Percentiles rank a stretch among this genome's conserved stretches.
Evolutionary conservation across 2,113 vertebrate species (phyloP).

Genomic region (Oreochromis aureus): DNA sequence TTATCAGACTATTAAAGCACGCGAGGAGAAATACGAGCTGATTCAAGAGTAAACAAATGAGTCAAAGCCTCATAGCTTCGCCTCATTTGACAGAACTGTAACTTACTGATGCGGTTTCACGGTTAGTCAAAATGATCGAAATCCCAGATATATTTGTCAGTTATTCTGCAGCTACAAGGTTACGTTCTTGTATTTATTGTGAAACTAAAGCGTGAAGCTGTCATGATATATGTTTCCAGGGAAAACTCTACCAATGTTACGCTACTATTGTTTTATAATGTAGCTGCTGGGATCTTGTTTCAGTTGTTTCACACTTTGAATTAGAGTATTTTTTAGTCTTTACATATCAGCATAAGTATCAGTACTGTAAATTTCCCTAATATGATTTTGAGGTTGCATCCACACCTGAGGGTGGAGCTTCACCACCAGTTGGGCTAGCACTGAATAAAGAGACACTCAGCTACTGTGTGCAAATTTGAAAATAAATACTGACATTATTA

Average conservation of each 20-base stretch:
- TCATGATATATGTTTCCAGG: not conserved
- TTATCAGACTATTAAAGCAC: not conserved
- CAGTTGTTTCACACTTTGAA: not conserved
- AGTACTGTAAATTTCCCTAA: not conserved
- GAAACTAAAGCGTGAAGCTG: not conserved
- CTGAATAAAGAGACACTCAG: not conserved
- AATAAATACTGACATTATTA: not conserved
- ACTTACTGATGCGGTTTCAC: not conserved
- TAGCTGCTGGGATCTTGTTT: not conserved
- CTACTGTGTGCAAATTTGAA: not conserved
- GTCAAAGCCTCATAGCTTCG: not conserved
- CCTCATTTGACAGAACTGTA: not conserved
- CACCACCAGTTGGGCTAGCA: not conserved
- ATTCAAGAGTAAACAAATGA: not conserved
- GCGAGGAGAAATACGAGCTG: not conserved
- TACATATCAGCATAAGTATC: not conserved
- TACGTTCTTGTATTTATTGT: not conserved
- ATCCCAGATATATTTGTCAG: not conserved
- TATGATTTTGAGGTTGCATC: not conserved
- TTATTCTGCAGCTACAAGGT: not conserved
- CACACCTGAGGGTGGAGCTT: not conserved
- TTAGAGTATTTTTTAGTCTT: not conserved
- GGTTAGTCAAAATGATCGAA: not conserved
- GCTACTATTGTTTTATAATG: not conserved
- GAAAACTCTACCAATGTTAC: not conserved